Percentiles rank a stretch among this genome's conserved stretches.
Evolutionary conservation across 64 coral and sea anemone genomes (phyloP).

Genomic region (Actinia equina): DNA sequence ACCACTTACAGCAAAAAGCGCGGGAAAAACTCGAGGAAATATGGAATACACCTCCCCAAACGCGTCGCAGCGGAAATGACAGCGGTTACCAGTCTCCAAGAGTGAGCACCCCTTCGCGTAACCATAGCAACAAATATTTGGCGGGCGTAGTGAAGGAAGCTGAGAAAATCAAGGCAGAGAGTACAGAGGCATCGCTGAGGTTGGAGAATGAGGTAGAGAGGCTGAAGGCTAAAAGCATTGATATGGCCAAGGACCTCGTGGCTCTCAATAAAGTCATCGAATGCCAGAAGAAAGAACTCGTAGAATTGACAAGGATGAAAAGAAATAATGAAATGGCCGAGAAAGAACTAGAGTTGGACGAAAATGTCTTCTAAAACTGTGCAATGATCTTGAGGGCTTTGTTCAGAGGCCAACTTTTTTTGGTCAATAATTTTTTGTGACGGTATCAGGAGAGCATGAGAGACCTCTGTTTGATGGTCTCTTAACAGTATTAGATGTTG

Average conservation of each 20-base stretch:
- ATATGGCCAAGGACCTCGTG: constrained; percentile 55
- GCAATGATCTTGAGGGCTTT: background rate
- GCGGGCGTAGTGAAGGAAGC: background rate
- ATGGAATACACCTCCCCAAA: background rate
- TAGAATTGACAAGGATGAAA: constrained; percentile 33
- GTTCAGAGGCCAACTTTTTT: background rate
- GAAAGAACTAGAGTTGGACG: background rate
- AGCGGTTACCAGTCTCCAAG: constrained; percentile 13
- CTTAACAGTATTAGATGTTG: too few species aligned
- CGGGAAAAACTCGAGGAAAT: constrained; percentile 22
- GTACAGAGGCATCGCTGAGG: background rate
- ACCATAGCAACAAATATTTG: background rate
- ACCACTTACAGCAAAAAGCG: constrained; percentile 16
- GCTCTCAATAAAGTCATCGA: constrained; percentile 47
- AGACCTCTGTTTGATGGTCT: too few species aligned
- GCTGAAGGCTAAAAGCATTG: constrained; percentile 43
- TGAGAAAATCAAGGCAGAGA: constrained; percentile 1
- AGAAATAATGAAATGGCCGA: background rate
- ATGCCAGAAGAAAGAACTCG: constrained; percentile 26
- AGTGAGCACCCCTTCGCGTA: background rate
- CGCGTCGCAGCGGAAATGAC: background rate
- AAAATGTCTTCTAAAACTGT: background rate
- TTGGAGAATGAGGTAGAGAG: constrained; percentile 37
- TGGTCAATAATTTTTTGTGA: background rate
- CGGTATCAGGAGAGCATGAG: too few species aligned